Evolutionary conservation across 2,888 invertebrate species (phyloP), one percentile per base, ranked within the genome.

Genomic region (Oxyteleia sp.): DNA sequence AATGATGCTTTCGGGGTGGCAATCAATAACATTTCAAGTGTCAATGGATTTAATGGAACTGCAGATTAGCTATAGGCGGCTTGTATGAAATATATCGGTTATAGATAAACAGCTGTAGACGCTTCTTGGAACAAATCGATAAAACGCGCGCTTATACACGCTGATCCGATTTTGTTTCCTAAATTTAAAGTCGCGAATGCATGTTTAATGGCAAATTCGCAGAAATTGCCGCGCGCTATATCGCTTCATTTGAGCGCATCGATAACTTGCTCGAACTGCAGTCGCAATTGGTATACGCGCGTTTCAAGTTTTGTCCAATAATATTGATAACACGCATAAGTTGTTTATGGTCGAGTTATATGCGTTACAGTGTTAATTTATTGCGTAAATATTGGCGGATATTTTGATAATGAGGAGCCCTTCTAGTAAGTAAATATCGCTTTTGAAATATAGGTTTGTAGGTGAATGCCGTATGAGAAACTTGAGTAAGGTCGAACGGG

Each of bases 1-100:
- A 66, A 53, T 26, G 53, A 18, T 47, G 47, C 15, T 45, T 49
- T 59, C 35, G 32, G 32, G 10, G 2, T 7, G 16, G 41, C 20
- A 49, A 66, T 78, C 69, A 41, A 63, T 69, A 61, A 53, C 47
- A 43, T 49, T 43, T 61, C 47, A 53, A 53, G 63, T 63, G 59
- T 47, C 63, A 63, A 69, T 71, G 47, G 45, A 71, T 63, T 57
- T 45, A 61, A 49, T 55, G 68, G 16, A 32, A 47, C 15, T 61
- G 38, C 20, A 15, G 8, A 57, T 61, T 61, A 35, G 45, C 23
- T 53, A 71, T 63, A 63, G 55, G 16, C 23, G n/a, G 55, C 16
- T n/a, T 41, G 38, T 32, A 76, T 57, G 29, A 59, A 66, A 51
- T 78, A 49, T 53, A 76, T 66, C 13, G 32, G 26, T 38, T 66